phyloP scores from a whole-genome alignment of 2,888 invertebrate genomes.

The Aplocera efformata region DNA sequence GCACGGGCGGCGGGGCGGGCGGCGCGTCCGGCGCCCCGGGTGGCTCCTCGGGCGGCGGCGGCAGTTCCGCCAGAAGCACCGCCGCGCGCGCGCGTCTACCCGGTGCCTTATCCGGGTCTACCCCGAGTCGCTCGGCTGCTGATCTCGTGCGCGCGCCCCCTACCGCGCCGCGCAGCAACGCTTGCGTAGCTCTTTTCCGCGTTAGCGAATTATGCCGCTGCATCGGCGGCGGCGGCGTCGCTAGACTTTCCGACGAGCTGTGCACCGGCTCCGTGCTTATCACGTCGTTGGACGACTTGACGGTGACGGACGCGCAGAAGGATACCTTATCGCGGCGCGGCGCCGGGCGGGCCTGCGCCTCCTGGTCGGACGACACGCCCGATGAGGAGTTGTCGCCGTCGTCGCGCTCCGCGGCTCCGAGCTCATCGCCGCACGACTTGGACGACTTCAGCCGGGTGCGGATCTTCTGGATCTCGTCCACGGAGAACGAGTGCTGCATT shows the following conservation, averaged over 20 bases:
- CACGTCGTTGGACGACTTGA: slow-evolving; percentile 75
- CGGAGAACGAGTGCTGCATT: slow-evolving; percentile 91
- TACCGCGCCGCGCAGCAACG: slow-evolving; percentile 70
- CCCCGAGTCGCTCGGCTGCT: slow-evolving; percentile 71
- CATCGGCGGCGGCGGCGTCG: slow-evolving; percentile 63
- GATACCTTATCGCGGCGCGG: slow-evolving; percentile 70
- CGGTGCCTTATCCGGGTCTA: slow-evolving; percentile 59
- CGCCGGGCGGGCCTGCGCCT: slow-evolving; percentile 56
- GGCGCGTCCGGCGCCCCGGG: slow-evolving; percentile 49
- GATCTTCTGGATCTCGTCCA: slow-evolving; percentile 94
- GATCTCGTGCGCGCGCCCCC: slow-evolving; percentile 47
- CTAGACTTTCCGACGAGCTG: slow-evolving; percentile 69
- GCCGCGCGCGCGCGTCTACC: slow-evolving; percentile 82
- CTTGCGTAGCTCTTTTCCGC: slow-evolving; percentile 81
- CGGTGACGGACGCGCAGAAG: slow-evolving; percentile 74
- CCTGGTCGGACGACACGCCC: slow-evolving; percentile 93
- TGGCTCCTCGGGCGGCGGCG: slow-evolving; percentile 88
- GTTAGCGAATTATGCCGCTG: slow-evolving; percentile 83
- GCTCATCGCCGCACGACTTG: slow-evolving; percentile 92
- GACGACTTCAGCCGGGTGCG: slow-evolving; percentile 91
- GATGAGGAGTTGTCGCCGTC: slow-evolving; percentile 94
- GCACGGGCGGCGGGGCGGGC: slow-evolving; percentile 70
- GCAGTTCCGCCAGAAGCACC: slow-evolving; percentile 88
- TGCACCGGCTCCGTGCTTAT: slow-evolving; percentile 78
- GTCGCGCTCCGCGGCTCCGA: slow-evolving; percentile 81